Evolutionary conservation across 2,797 vertebrate species (phyloP), one percentile per base, ranked within the genome.

Genomic region (Anas capensis): DNA sequence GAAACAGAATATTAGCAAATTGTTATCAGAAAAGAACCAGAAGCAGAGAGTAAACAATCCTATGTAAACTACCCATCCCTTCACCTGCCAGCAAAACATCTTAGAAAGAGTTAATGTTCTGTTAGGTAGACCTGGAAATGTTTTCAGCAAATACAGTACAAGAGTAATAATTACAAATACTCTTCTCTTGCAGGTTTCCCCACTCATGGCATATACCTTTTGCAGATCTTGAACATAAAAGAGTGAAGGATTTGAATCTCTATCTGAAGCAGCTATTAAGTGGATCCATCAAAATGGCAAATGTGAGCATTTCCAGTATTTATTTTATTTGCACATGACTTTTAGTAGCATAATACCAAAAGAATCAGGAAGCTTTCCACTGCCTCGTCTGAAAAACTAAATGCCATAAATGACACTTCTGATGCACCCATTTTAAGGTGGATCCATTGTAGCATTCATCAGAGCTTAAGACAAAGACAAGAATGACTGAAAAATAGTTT

Each of bases 211-310:
- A 97, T 66, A 93, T 98, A 94, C 98, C 98, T n/a, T 98, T 98
- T 62, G 97, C 84, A 6, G 91, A 62, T 57, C 97, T 49, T 21
- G 89, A 97, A 42, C 95, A 97, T 81, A 98, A 91, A 87, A 98
- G 97, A 94, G 98, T 98, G 97, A 92, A 96, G 80, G 92, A 98
- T 82, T 97, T 99, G 71, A 99, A 99, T 93, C 97, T 97, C 69
- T 99, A 99, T 79, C 95, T 99, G 61, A 98, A 98, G 64, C 97
- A 98, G 95, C 97, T 99, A 51, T 98, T 99, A 90, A 97, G 97
- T 31, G 98, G 98, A 75, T 96, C 98, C 1, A 97, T 97, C 80
- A 98, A 98, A 83, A 42, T 98, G 49, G 86, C 96, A 81, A 96
- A 97, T 27, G 98, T 98, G 76, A 95, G 73, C 13, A 36, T 54